Conservation (phyloP, 2,797 vertebrate species). For the Rhinoraja longicauda region DNA sequence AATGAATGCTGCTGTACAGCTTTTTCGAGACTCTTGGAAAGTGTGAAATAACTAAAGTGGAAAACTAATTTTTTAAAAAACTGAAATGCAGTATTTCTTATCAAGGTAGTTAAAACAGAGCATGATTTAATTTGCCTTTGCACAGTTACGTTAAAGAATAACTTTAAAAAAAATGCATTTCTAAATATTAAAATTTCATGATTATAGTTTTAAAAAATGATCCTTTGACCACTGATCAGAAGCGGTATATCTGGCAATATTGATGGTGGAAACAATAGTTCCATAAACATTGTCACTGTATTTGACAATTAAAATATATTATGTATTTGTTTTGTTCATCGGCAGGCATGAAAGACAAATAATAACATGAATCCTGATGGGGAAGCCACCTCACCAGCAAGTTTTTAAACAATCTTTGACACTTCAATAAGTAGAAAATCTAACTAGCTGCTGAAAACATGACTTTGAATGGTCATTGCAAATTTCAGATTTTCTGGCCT, state of each 20-base stretch:
- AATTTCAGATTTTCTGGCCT: neutral
- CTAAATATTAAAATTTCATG: neutral
- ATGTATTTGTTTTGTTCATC: neutral
- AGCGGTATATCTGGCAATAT: neutral
- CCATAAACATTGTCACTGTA: neutral
- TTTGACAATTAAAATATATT: neutral
- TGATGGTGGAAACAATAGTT: neutral
- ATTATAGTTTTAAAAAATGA: neutral
- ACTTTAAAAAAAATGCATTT: neutral
- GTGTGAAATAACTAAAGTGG: neutral
- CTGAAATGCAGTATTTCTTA: neutral
- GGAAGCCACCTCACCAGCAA: neutral
- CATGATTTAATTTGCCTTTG: neutral
- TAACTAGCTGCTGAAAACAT: neutral
- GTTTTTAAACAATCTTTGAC: neutral
- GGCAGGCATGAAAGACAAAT: neutral
- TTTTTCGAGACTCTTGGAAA: neutral
- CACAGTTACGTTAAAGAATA: neutral
- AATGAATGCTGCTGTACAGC: neutral
- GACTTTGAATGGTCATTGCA: neutral
- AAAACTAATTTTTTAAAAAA: neutral
- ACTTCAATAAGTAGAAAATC: neutral
- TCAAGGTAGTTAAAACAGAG: neutral
- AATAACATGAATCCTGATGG: neutral
- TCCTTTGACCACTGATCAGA: neutral